These are phyloP conservation scores for Ciconia maguari DNA, from an alignment of 2,113 vertebrate species.

Conservation along the genomic window DNA sequence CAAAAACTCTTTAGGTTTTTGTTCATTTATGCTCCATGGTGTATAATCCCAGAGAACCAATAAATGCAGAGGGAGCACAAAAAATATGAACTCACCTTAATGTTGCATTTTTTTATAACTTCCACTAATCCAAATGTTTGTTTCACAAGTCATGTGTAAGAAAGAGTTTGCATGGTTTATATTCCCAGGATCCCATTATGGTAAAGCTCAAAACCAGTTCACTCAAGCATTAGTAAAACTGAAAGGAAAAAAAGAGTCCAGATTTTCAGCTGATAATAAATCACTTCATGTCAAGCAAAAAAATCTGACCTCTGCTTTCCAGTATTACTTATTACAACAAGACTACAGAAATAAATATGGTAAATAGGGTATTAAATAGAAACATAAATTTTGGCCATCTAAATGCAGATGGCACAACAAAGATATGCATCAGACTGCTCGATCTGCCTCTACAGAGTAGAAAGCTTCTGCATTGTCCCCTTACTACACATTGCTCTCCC, in stretches of 20 bases:
- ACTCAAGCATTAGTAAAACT: constrained; percentile 16
- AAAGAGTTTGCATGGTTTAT: not conserved
- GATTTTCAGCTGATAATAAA: constrained; percentile 35
- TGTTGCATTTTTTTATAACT: not conserved
- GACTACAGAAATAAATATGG: not conserved
- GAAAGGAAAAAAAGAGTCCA: not conserved
- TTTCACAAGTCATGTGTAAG: not conserved
- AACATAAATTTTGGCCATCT: not conserved
- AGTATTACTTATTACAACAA: not conserved
- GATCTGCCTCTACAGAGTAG: not conserved
- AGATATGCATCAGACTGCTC: not conserved
- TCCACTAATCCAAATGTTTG: not conserved
- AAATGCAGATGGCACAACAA: not conserved
- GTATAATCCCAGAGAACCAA: constrained; percentile 29
- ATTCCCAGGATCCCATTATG: constrained; percentile 22
- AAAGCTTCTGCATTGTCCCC: not conserved
- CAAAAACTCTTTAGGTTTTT: not conserved
- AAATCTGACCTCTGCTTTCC: constrained; percentile 9
- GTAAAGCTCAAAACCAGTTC: not conserved
- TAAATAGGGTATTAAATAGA: not conserved
- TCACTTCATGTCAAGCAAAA: not conserved
- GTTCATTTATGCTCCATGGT: not conserved
- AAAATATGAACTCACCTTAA: constrained; percentile 37
- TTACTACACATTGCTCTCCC: not conserved
- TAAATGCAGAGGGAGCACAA: constrained; percentile 35